Evolutionary conservation across 2,797 vertebrate genomes (phyloP).

Genomic region (Leptatherina wallacei): DNA sequence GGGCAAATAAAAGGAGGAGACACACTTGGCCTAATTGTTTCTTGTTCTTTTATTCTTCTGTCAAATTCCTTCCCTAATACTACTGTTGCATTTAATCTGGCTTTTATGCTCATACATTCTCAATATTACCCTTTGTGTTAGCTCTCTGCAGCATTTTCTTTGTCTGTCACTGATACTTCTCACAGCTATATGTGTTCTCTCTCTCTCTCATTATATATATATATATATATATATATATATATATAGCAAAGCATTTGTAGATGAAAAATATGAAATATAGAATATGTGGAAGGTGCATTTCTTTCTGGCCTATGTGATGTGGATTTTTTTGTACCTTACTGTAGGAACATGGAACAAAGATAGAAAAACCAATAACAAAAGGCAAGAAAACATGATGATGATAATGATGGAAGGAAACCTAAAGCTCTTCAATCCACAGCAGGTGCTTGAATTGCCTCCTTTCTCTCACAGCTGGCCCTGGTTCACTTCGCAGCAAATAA

Average conservation of each 20-base stretch:
- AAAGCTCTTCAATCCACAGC: conserved; percentile 63
- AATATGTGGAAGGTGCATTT: no score
- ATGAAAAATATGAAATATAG: no score
- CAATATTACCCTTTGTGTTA: conserved; percentile 55
- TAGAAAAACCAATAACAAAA: conserved; percentile 21
- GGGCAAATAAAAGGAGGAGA: conserved; percentile 10
- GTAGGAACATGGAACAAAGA: conserved; percentile 18
- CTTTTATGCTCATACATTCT: conserved; percentile 63
- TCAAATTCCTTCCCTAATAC: conserved; percentile 42
- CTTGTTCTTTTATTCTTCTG: conserved; percentile 43
- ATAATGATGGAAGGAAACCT: conserved; percentile 55
- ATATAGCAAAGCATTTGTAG: no score
- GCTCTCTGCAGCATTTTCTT: conserved; percentile 47
- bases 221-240: no score
- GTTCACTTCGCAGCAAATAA: conserved; percentile 65
- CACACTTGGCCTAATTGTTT: conserved; percentile 59
- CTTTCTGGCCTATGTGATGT: no score
- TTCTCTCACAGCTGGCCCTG: conserved; percentile 55
- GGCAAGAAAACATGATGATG: conserved; percentile 13
- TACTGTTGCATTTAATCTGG: conserved; percentile 53
- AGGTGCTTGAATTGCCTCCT: conserved; percentile 65
- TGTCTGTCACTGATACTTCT: conserved; percentile 52
- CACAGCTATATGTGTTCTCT: conserved; percentile 33
- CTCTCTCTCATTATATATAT: conserved; percentile 9
- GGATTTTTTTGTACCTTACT: no score